Evolutionary conservation across 2,113 vertebrate species (phyloP).

Genomic region (Ceuthmochares aereus): DNA sequence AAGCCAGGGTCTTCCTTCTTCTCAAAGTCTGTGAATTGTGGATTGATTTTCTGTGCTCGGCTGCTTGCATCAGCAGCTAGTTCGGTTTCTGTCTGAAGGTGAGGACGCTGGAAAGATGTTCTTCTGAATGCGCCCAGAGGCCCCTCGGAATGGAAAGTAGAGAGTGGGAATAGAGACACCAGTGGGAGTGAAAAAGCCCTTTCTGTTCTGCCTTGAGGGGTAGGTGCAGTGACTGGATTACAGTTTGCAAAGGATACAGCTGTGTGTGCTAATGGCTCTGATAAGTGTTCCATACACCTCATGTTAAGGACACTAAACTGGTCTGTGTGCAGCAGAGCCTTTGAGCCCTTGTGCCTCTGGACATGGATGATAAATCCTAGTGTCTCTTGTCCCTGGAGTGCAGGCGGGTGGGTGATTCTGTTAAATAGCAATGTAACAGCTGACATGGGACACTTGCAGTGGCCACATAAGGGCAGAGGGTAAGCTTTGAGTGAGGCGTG

Average conservation of each 20-base stretch:
- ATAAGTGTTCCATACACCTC: background rate
- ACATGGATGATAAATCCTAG: fast-evolving
- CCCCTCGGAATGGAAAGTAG: background rate
- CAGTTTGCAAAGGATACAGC: background rate
- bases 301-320: fast-evolving
- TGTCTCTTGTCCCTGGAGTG: background rate
- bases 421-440: fast-evolving
- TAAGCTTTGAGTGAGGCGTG: background rate
- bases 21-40: background rate
- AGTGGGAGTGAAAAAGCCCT: background rate
- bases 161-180: background rate
- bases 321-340: background rate
- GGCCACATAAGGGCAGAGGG: background rate
- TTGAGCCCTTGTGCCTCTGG: background rate
- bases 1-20: too few species aligned
- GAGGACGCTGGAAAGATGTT: background rate
- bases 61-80: background rate
- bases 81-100: background rate
- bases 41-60: background rate
- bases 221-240: background rate
- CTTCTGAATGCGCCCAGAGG: background rate
- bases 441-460: background rate
- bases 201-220: background rate
- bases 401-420: background rate
- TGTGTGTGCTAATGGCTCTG: fast-evolving